Evolutionary conservation across 2,113 vertebrate genomes (phyloP).

Genomic region (Sinosuthora webbiana): DNA sequence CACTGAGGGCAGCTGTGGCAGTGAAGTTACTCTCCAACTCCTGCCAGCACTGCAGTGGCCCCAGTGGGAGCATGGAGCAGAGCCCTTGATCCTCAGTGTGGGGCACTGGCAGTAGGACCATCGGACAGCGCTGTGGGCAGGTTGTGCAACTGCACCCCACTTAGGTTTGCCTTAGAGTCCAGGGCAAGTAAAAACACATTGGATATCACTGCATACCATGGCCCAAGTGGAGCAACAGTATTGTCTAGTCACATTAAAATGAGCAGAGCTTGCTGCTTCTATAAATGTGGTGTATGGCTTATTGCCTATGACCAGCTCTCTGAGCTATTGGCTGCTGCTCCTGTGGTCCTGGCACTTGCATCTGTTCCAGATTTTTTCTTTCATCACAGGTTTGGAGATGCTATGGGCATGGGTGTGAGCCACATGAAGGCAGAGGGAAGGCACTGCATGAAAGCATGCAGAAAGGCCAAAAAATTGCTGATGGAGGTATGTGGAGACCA

Average conservation of each 20-base stretch:
- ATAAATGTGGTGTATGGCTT: background rate
- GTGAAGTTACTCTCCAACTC: background rate
- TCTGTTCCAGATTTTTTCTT: background rate
- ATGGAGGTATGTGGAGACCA: background rate
- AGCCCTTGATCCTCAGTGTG: background rate
- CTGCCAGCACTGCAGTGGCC: background rate
- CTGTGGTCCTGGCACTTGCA: background rate
- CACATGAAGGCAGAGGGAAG: background rate
- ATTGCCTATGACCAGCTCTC: background rate
- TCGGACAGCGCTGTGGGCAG: rapidly evolving
- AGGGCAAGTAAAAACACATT: background rate
- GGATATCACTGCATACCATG: background rate
- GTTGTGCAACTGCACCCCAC: background rate
- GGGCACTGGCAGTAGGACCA: background rate
- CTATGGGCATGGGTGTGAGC: background rate
- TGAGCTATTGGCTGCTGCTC: background rate
- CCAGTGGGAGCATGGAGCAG: background rate
- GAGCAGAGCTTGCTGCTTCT: background rate
- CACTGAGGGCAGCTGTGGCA: background rate
- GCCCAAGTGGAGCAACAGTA: background rate
- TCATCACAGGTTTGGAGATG: background rate
- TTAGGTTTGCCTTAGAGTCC: background rate
- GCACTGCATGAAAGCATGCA: background rate
- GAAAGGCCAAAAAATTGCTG: background rate
- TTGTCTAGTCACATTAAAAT: background rate